These are phyloP conservation scores for Tinea trinotella DNA, from an alignment of 2,888 invertebrate genomes.

Conservation along the genomic window DNA sequence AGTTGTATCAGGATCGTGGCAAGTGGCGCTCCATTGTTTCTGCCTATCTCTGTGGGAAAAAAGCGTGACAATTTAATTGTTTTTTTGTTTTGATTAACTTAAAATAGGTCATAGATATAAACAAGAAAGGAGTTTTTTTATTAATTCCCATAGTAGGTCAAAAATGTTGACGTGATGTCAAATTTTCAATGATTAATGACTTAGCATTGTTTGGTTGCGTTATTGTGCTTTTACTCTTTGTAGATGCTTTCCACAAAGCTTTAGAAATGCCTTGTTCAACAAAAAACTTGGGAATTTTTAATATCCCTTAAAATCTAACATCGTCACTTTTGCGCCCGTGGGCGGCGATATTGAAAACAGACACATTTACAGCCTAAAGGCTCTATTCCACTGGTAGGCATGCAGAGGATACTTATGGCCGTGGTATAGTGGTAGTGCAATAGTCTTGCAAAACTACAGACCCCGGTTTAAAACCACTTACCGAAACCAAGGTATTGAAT, in stretches of 20 bases:
- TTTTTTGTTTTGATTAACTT: no score
- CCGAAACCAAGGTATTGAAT: no score
- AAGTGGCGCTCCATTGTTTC: no score
- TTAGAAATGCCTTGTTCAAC: conserved; percentile 35
- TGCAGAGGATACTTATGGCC: no score
- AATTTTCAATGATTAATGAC: conserved; percentile 49
- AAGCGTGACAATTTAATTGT: no score
- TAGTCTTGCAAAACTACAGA: no score
- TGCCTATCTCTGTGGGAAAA: no score
- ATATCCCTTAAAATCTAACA: conserved; percentile 18
- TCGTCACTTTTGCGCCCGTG: conserved; percentile 16
- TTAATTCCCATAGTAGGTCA: conserved; percentile 7
- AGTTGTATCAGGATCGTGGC: no score
- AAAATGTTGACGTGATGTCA: conserved; percentile 42
- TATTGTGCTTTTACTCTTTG: conserved; percentile 21
- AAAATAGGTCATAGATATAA: background rate
- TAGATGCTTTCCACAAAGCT: conserved; percentile 36
- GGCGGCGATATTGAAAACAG: conserved; percentile 8
- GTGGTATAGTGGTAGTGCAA: no score
- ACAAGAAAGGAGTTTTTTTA: background rate
- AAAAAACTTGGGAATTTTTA: conserved; percentile 25
- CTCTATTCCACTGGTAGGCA: no score
- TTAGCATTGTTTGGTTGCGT: conserved; percentile 38
- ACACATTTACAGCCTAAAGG: no score
- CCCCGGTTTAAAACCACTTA: no score